Conservation (phyloP, 2,797 vertebrate species). For the Alectoris magna region DNA sequence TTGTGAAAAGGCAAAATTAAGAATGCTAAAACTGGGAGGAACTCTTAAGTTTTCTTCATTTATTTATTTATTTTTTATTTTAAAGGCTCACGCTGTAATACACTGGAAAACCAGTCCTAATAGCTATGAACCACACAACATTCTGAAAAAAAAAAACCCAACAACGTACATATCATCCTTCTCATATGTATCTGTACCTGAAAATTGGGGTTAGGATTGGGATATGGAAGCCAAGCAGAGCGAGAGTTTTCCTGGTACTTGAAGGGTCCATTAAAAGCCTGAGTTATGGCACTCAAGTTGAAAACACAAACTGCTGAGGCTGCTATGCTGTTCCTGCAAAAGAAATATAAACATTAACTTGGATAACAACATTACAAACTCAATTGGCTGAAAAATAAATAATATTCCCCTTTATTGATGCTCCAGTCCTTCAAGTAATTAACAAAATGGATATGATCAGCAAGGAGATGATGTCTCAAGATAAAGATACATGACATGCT, state of each 20-base stretch:
- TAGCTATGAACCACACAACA: neutral
- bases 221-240: constrained; percentile 95
- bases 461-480: neutral
- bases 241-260: constrained; percentile 98
- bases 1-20: neutral
- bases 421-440: neutral
- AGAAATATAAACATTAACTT: neutral
- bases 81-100: neutral
- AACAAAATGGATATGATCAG: neutral
- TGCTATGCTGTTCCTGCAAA: constrained; percentile 94
- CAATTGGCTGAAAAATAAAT: neutral
- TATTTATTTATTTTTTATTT: neutral
- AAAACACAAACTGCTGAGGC: constrained; percentile 97
- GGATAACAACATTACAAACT: neutral
- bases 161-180: neutral
- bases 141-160: neutral
- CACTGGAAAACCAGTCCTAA: neutral
- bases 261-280: constrained; percentile 94
- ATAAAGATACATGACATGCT: neutral
- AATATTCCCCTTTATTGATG: neutral
- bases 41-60: neutral
- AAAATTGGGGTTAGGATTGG: constrained; percentile 97
- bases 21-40: neutral
- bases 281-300: constrained; percentile 94
- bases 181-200: constrained; percentile 82